phyloP scores from a whole-genome alignment of 2,113 vertebrate genomes.

The Motacilla alba region DNA sequence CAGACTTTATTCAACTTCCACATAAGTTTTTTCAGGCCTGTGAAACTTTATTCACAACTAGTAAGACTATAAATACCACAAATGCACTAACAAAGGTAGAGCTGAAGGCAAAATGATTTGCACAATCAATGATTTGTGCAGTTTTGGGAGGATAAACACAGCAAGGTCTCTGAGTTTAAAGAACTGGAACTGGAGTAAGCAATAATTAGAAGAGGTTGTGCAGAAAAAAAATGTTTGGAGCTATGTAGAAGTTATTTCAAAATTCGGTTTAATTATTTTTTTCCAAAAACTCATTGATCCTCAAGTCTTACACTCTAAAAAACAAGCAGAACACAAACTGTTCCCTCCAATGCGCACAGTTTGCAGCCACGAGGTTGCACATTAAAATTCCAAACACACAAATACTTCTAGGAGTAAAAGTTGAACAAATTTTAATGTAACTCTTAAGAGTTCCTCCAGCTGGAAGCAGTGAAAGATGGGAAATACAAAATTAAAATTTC shows the following conservation, averaged over 20 bases:
- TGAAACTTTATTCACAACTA: background rate
- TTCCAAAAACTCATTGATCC: fast-evolving
- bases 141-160: background rate
- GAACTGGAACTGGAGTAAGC: background rate
- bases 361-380: background rate
- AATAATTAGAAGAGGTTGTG: background rate
- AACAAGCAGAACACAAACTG: background rate
- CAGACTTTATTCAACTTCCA: background rate
- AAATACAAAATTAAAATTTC: background rate
- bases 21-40: background rate
- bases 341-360: background rate
- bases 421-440: background rate
- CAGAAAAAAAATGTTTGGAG: background rate
- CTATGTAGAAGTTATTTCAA: background rate
- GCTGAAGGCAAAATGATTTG: background rate
- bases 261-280: background rate
- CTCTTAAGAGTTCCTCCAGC: background rate
- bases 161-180: background rate
- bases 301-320: background rate
- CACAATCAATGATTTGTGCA: background rate
- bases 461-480: background rate
- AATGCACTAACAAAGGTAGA: background rate
- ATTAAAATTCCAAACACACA: background rate
- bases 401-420: background rate
- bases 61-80: background rate